Evolutionary conservation across 92 coral and sea anemone genomes (phyloP).

Genomic region (Chrysogorgia sp.): DNA sequence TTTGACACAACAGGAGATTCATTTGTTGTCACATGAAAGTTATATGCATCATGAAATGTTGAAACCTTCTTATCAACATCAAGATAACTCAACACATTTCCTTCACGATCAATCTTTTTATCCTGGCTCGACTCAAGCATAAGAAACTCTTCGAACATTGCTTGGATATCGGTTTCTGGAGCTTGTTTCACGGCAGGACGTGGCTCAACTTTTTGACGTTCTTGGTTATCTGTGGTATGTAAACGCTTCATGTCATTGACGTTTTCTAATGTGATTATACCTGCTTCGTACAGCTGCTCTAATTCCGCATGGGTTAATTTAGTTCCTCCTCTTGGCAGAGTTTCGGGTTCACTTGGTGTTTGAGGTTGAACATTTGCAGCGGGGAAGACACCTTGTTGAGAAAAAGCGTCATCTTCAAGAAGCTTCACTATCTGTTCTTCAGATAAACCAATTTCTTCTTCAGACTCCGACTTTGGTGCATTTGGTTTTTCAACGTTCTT

Average conservation of each 20-base stretch:
- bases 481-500: neutral
- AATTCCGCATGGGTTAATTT: constrained; percentile 1
- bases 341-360: neutral
- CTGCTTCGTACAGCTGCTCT: neutral
- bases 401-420: neutral
- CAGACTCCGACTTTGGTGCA: neutral
- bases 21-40: constrained; percentile 16
- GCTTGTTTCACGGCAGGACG: neutral
- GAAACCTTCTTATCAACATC: neutral
- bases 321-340: neutral
- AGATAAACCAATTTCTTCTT: neutral
- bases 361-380: neutral
- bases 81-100: neutral
- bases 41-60: neutral
- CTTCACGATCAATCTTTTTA: neutral
- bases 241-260: neutral
- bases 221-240: neutral
- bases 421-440: constrained; percentile 20
- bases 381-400: neutral
- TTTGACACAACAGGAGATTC: neutral
- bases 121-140: neutral
- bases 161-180: constrained; percentile 1
- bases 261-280: neutral
- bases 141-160: constrained; percentile 19
- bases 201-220: neutral